Conservation (phyloP, 1,140 invertebrate genomes). For the Plutomurus gul region DNA sequence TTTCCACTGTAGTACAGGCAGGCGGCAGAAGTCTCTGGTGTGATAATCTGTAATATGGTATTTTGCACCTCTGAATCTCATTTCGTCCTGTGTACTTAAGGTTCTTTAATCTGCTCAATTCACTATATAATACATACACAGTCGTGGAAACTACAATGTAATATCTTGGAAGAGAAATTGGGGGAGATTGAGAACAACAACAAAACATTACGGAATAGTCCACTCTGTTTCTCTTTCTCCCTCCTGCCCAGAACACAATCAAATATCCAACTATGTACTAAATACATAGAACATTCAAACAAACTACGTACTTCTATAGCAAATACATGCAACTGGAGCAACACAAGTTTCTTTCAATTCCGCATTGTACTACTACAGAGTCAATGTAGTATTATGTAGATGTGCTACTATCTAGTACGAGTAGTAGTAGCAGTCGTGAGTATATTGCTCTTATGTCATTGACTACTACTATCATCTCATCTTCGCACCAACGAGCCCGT, state of each 20-base stretch:
- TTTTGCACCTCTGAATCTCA: conserved; percentile 7
- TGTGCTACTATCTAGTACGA: too few relatives aligned
- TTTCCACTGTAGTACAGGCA: too few relatives aligned
- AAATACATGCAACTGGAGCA: too few relatives aligned
- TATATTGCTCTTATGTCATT: background rate
- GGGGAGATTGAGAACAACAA: background rate
- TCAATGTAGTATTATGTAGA: too few relatives aligned
- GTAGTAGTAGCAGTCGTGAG: conserved; percentile 4
- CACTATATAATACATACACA: background rate
- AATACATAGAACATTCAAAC: too few relatives aligned
- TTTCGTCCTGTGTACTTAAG: background rate
- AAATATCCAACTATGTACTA: too few relatives aligned
- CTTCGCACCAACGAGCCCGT: background rate
- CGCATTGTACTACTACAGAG: too few relatives aligned
- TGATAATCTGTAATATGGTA: background rate
- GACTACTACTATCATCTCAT: background rate
- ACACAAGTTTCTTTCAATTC: too few relatives aligned
- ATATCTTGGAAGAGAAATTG: background rate
- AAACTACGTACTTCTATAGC: too few relatives aligned
- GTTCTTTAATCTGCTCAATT: background rate
- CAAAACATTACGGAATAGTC: too few relatives aligned
- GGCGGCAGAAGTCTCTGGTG: background rate
- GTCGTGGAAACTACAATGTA: background rate
- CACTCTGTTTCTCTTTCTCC: too few relatives aligned
- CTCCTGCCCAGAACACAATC: too few relatives aligned